Percentiles rank a stretch among this genome's conserved stretches.
These are phyloP conservation scores for Philaenus spumarius DNA, from an alignment of 1,140 invertebrate genomes.

Conservation along the genomic window DNA sequence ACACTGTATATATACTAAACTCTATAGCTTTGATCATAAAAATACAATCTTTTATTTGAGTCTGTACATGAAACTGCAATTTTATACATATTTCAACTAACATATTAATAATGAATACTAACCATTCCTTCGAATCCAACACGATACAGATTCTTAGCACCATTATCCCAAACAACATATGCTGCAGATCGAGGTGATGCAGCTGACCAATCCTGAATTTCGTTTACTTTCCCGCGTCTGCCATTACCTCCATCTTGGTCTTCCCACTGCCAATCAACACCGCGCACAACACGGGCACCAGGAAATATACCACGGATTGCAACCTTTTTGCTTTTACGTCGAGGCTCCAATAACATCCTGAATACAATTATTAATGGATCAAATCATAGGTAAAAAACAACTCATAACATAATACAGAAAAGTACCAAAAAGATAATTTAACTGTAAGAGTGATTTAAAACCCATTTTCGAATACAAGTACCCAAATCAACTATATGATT, in stretches of 20 bases:
- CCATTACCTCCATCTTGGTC: slow-evolving; percentile 95
- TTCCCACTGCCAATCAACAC: slow-evolving; percentile 97
- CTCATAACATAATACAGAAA: neutral
- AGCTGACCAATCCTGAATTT: slow-evolving; percentile 97
- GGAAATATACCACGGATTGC: slow-evolving; percentile 91
- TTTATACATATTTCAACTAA: too few relatives aligned
- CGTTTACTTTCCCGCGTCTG: slow-evolving; percentile 89
- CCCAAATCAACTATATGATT: too few relatives aligned
- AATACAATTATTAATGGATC: neutral
- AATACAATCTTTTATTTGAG: too few relatives aligned
- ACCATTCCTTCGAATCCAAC: slow-evolving; percentile 98
- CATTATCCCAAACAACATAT: slow-evolving; percentile 98
- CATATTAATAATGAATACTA: slow-evolving; percentile 28
- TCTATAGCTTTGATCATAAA: too few relatives aligned
- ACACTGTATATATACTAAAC: too few relatives aligned
- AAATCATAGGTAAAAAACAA: too few relatives aligned
- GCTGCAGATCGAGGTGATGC: slow-evolving; percentile 91
- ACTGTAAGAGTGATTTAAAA: neutral
- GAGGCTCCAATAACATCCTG: slow-evolving; percentile 76
- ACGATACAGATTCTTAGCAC: slow-evolving; percentile 93
- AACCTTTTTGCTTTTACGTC: slow-evolving; percentile 91
- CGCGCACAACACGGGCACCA: slow-evolving; percentile 81
- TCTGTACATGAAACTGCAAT: too few relatives aligned
- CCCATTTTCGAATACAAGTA: too few relatives aligned
- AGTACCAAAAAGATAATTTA: neutral